A percentile compares a stretch with the other conserved stretches of the same genome.
These are phyloP conservation scores for Archips crataeganus DNA, from an alignment of 2,888 invertebrate genomes.

Conservation along the genomic window DNA sequence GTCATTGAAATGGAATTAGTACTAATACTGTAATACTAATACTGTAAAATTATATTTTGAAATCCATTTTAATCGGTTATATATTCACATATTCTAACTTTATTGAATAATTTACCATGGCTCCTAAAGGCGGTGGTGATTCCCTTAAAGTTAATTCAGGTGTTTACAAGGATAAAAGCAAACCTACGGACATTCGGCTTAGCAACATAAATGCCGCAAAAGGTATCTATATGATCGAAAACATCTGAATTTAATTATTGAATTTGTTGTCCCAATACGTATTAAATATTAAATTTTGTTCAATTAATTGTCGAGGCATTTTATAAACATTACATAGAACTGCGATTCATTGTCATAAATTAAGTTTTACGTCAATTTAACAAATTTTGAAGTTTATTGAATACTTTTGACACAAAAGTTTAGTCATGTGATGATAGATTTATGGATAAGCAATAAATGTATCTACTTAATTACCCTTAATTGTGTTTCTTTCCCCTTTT, in stretches of 20 bases:
- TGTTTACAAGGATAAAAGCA: conserved; percentile 96
- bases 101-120: conserved; percentile 58
- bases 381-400: background rate
- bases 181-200: conserved; percentile 96
- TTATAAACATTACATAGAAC: background rate
- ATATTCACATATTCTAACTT: conserved; percentile 22
- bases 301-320: conserved; percentile 2
- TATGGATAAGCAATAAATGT: background rate
- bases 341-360: background rate
- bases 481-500: background rate
- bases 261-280: conserved; percentile 21
- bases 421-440: conserved; percentile 24
- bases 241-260: conserved; percentile 55
- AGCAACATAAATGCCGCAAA: conserved; percentile 99
- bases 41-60: conserved; percentile 7
- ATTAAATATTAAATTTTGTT: conserved; percentile 24
- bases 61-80: conserved; percentile 33
- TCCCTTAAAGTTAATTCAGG: conserved; percentile 76
- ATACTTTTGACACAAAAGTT: background rate
- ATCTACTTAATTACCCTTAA: background rate
- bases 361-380: background rate
- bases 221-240: conserved; percentile 86
- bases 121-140: conserved; percentile 82
- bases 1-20: conserved; percentile 11
- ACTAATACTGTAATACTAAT: background rate